Conservation (phyloP, 2,888 invertebrate genomes). For the Nymphalis urticae region DNA sequence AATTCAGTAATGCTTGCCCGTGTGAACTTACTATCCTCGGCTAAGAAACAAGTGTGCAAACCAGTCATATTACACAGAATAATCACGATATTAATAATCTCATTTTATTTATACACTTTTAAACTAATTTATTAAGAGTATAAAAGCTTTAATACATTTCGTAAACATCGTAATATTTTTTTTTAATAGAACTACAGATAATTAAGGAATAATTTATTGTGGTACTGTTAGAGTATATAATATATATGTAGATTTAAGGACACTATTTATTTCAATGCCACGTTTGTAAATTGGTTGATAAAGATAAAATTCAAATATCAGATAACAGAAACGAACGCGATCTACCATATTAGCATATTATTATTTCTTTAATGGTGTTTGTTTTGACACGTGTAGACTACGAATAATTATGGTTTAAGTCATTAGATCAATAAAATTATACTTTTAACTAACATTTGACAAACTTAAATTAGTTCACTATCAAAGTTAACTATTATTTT, state of each 20-base stretch:
- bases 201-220: not conserved
- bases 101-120: not conserved
- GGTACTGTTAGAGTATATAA: not conserved
- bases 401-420: too few species aligned
- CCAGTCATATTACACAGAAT: too few species aligned
- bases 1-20: too few species aligned
- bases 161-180: too few species aligned
- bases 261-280: not conserved
- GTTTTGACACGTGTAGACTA: too few species aligned
- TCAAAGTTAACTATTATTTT: too few species aligned
- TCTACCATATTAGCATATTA: not conserved
- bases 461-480: too few species aligned
- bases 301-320: not conserved
- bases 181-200: not conserved
- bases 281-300: not conserved
- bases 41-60: too few species aligned
- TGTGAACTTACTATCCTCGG: too few species aligned
- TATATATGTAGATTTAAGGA: conserved; percentile 3
- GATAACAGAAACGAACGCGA: not conserved
- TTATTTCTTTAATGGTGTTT: not conserved
- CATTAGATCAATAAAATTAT: too few species aligned
- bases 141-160: too few species aligned
- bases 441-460: too few species aligned
- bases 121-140: not conserved
- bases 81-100: not conserved